A percentile compares a stretch with the other conserved stretches of the same genome.
phyloP scores from a whole-genome alignment of 2,888 invertebrate species.

The Brachycybe producta region DNA sequence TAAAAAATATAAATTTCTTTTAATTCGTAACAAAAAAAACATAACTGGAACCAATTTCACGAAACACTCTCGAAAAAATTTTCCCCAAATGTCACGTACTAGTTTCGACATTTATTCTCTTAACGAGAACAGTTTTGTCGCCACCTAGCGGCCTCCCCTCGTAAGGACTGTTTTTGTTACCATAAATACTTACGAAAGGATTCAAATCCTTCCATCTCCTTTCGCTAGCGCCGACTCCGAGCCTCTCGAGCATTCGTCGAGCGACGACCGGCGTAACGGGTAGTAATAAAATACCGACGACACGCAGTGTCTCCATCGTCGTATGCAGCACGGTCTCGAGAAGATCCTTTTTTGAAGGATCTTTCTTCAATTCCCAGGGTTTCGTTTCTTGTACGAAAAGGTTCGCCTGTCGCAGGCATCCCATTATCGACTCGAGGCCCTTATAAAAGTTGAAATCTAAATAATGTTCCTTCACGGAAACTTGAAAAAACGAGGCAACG shows the following conservation, averaged over 20 bases:
- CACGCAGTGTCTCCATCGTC: constrained; percentile 69
- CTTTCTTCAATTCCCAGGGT: constrained; percentile 75
- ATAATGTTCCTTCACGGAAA: constrained; percentile 53
- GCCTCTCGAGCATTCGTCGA: constrained; percentile 44
- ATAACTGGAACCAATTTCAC: too few relatives aligned
- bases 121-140: too few relatives aligned
- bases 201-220: constrained; percentile 16
- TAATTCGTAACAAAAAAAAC: too few relatives aligned
- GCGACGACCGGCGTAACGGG: constrained; percentile 71
- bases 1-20: too few relatives aligned
- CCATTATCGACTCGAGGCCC: constrained; percentile 63
- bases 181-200: not conserved
- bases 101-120: too few relatives aligned
- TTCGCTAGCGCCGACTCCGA: constrained; percentile 26
- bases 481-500: constrained; percentile 33
- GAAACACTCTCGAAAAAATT: too few relatives aligned
- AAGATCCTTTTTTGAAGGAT: constrained; percentile 5
- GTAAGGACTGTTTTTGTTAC: not conserved
- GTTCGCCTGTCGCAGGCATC: constrained; percentile 63
- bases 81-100: too few relatives aligned
- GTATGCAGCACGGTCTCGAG: constrained; percentile 63
- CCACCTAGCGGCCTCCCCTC: constrained; percentile 3
- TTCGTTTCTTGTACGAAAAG: constrained; percentile 68
- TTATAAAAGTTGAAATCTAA: constrained; percentile 64
- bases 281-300: constrained; percentile 63